A percentile compares a stretch with the other conserved stretches of the same genome.
phyloP scores from a whole-genome alignment of 2,888 invertebrate species.

The Tipula helvola region DNA sequence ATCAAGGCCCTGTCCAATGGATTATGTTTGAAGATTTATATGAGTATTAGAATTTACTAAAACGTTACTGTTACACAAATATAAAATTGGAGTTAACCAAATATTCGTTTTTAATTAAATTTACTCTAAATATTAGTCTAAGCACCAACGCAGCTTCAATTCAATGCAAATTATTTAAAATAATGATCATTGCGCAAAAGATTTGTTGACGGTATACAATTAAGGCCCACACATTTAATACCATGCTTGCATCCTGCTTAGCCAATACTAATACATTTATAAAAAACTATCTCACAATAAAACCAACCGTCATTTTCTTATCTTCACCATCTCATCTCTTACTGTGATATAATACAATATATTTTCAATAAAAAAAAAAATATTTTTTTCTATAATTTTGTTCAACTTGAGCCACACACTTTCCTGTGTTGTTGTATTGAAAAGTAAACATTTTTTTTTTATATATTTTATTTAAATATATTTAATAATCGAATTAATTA shows the following conservation, averaged over 20 bases:
- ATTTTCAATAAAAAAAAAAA: neutral
- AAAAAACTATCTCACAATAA: neutral
- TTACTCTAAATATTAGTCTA: too few species aligned
- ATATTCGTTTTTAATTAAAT: too few species aligned
- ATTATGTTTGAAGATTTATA: too few species aligned
- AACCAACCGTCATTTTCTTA: neutral
- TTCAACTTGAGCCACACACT: neutral
- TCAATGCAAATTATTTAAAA: too few species aligned
- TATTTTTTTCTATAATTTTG: neutral
- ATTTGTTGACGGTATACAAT: too few species aligned
- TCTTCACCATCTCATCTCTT: neutral
- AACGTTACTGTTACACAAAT: too few species aligned
- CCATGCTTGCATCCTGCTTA: neutral
- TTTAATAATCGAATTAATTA: slow-evolving; percentile 4
- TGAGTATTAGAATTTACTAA: too few species aligned
- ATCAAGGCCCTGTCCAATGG: too few species aligned
- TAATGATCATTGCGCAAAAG: too few species aligned
- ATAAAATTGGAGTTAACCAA: too few species aligned
- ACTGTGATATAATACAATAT: neutral
- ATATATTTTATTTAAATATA: neutral
- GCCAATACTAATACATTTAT: neutral
- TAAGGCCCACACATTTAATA: too few species aligned
- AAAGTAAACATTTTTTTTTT: neutral
- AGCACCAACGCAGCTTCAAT: too few species aligned
- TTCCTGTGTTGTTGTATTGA: neutral